These are phyloP conservation scores for Gambusia yucatana DNA, from an alignment of 2,797 vertebrate genomes.

Conservation along the genomic window DNA sequence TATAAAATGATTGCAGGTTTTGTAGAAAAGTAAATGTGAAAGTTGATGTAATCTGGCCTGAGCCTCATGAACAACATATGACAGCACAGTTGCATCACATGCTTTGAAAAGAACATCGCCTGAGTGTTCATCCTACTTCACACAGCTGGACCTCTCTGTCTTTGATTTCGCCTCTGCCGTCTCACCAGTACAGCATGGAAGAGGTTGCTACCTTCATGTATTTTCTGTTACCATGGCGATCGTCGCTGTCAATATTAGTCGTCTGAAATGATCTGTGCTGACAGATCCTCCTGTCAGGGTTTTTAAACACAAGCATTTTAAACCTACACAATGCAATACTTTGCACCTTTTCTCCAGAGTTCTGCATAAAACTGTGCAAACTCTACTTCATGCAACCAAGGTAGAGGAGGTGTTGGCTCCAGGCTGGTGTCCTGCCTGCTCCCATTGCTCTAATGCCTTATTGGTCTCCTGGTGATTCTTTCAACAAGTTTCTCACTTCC, in stretches of 20 bases:
- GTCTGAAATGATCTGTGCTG: background rate
- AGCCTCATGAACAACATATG: background rate
- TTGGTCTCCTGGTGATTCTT: slow-evolving; percentile 6
- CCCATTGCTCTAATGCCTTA: slow-evolving; percentile 43
- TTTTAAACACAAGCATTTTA: background rate
- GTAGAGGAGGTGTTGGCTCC: background rate
- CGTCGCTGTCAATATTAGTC: background rate
- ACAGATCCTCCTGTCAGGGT: background rate
- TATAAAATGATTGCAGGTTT: background rate
- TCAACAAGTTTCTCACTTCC: slow-evolving; percentile 10
- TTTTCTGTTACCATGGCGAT: slow-evolving; percentile 12
- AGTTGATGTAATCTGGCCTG: background rate
- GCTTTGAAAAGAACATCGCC: slow-evolving; percentile 1
- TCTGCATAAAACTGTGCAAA: background rate
- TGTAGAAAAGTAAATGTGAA: background rate
- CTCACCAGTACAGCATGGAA: background rate
- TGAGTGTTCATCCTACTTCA: background rate
- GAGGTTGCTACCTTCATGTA: background rate
- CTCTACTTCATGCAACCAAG: background rate
- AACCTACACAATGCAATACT: background rate
- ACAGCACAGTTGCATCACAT: background rate
- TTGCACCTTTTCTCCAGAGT: background rate
- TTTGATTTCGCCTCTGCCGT: background rate
- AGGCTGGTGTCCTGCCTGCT: background rate
- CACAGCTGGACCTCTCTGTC: background rate